Conservation (phyloP, 2,113 vertebrate species). For the Toxostoma redivivum region DNA sequence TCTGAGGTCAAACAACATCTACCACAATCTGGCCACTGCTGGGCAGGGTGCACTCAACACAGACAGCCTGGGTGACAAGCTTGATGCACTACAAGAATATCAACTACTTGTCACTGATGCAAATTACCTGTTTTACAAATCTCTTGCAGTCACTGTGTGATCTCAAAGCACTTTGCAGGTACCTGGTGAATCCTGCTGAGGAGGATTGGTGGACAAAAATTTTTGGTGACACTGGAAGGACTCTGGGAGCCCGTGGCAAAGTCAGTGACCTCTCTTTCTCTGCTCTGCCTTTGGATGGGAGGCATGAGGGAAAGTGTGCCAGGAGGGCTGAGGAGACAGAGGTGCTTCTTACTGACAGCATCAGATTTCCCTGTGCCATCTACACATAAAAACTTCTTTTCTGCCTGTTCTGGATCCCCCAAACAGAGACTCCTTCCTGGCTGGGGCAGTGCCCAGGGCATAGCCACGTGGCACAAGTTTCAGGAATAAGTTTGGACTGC, state of each 20-base stretch:
- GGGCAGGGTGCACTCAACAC: neutral
- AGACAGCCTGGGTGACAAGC: neutral
- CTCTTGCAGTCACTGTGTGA: accelerated
- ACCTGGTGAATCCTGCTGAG: neutral
- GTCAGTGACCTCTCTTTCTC: neutral
- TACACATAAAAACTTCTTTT: neutral
- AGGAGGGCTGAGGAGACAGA: neutral
- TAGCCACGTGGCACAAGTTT: accelerated
- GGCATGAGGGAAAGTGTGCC: neutral
- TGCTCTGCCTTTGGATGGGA: neutral
- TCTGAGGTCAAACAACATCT: neutral
- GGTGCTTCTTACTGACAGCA: neutral
- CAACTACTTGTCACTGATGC: neutral
- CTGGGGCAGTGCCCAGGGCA: neutral
- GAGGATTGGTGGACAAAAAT: too few relatives aligned
- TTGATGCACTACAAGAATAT: neutral
- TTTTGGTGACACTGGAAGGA: neutral
- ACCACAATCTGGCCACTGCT: neutral
- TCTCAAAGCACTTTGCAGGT: neutral
- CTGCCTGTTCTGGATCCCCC: neutral
- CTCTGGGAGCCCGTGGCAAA: accelerated
- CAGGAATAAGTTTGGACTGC: neutral
- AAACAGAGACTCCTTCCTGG: neutral
- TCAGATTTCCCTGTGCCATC: accelerated
- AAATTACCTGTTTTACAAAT: accelerated